These are phyloP conservation scores for Umimayanthus kanabou DNA, from an alignment of 92 coral and sea anemone species.

Conservation along the genomic window DNA sequence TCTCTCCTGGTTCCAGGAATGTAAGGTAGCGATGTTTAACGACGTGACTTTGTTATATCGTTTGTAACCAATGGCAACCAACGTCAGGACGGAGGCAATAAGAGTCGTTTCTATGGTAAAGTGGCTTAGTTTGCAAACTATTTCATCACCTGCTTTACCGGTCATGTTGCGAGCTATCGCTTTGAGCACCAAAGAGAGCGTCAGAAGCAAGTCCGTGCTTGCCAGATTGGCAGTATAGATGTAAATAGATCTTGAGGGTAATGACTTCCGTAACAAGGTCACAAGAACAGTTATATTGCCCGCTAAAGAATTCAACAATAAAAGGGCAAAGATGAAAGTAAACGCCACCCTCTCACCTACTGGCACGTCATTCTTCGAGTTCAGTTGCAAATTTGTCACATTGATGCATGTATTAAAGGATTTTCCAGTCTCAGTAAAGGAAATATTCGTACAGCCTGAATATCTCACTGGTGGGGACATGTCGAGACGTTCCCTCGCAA, in stretches of 20 bases:
- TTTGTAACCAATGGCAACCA: slow-evolving; percentile 22
- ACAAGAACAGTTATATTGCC: not conserved
- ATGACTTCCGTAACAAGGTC: not conserved
- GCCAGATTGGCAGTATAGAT: not conserved
- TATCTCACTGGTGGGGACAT: not conserved
- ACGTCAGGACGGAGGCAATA: not conserved
- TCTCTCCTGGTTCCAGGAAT: not conserved
- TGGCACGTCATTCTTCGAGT: not conserved
- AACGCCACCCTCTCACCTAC: not conserved
- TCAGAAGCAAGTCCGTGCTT: not conserved
- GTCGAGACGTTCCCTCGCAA: not conserved
- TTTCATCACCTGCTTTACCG: not conserved
- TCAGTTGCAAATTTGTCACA: not conserved
- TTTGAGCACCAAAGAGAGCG: not conserved
- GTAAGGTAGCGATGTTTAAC: not conserved
- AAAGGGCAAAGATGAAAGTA: not conserved
- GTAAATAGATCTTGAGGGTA: not conserved
- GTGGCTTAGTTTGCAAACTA: not conserved
- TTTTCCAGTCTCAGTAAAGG: not conserved
- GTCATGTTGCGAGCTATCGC: not conserved
- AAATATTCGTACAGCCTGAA: not conserved
- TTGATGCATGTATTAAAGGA: not conserved
- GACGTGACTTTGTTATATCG: not conserved
- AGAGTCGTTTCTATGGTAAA: not conserved
- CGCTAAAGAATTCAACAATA: not conserved